These are phyloP conservation scores for Ditylenchus weischeri DNA, from an alignment of 2,888 invertebrate species.

Conservation along the genomic window DNA sequence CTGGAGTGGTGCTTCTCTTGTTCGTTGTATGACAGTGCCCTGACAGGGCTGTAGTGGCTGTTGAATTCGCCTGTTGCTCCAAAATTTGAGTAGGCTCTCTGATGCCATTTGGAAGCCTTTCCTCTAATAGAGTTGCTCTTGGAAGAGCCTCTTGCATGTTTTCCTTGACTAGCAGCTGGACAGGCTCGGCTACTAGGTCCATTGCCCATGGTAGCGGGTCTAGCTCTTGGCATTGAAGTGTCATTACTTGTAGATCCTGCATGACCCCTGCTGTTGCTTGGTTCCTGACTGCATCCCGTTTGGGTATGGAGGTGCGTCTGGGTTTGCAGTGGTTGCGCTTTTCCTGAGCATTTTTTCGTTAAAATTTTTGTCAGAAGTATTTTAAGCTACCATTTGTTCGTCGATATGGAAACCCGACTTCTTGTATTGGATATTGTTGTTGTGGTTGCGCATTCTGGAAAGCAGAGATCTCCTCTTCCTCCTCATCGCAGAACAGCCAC, in stretches of 20 bases:
- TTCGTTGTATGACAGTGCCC: neutral
- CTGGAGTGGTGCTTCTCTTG: neutral
- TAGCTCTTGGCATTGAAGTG: conserved; percentile 6
- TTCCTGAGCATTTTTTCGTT: too few species aligned
- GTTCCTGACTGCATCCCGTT: too few species aligned
- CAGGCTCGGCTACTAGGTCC: neutral
- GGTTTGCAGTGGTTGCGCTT: too few species aligned
- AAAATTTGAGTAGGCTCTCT: neutral
- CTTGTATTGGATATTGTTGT: conserved; percentile 5
- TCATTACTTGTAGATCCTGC: neutral
- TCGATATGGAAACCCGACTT: neutral
- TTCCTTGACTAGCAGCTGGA: neutral
- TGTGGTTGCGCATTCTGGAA: conserved; percentile 7
- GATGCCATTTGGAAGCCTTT: too few species aligned
- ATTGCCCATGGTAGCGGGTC: neutral
- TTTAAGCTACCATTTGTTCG: neutral
- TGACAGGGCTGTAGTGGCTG: neutral
- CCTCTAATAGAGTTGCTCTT: neutral
- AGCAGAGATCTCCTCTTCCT: conserved; percentile 23
- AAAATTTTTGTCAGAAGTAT: neutral
- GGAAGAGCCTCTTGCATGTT: neutral
- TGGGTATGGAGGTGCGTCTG: too few species aligned
- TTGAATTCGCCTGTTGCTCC: neutral
- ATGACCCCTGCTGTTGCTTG: neutral
- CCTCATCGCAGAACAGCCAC: conserved; percentile 53